phyloP scores from a whole-genome alignment of 2,797 vertebrate genomes.

The Decapterus maruadsi region DNA sequence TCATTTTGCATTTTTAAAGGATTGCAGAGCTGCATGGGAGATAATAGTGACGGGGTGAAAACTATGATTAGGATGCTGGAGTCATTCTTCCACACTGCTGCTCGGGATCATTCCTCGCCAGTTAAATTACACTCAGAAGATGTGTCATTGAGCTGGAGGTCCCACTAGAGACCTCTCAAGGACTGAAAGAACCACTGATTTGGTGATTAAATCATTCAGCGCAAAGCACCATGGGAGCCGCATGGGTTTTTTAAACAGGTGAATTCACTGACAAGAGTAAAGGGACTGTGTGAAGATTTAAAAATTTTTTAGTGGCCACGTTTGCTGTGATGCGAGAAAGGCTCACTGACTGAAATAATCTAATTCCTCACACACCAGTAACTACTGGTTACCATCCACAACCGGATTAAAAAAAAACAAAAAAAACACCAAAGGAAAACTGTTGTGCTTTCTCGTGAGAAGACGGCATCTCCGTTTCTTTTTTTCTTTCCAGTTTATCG shows the following conservation, averaged over 20 bases:
- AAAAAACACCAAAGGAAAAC: constrained; percentile 37
- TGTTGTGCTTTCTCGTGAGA: background rate
- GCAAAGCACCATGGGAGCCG: constrained; percentile 21
- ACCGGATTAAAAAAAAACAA: background rate
- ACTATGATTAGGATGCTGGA: constrained; percentile 40
- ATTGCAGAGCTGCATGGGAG: constrained; percentile 29
- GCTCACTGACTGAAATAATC: constrained; percentile 43
- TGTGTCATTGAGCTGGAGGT: constrained; percentile 37
- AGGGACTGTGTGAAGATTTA: background rate
- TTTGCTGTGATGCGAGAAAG: constrained; percentile 16
- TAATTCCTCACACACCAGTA: constrained; percentile 26
- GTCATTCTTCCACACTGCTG: constrained; percentile 21
- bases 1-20: constrained; percentile 42
- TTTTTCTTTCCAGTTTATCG: constrained; percentile 7
- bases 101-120: constrained; percentile 40
- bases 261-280: background rate
- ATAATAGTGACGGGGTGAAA: constrained; percentile 18
- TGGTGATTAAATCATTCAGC: constrained; percentile 53
- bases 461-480: constrained; percentile 18
- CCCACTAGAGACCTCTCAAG: constrained; percentile 44
- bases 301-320: constrained; percentile 5
- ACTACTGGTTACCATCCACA: constrained; percentile 41
- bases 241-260: background rate
- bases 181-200: constrained; percentile 47
- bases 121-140: constrained; percentile 39